Conservation (phyloP, 2,113 vertebrate genomes). For the Puntigrus tetrazona region DNA sequence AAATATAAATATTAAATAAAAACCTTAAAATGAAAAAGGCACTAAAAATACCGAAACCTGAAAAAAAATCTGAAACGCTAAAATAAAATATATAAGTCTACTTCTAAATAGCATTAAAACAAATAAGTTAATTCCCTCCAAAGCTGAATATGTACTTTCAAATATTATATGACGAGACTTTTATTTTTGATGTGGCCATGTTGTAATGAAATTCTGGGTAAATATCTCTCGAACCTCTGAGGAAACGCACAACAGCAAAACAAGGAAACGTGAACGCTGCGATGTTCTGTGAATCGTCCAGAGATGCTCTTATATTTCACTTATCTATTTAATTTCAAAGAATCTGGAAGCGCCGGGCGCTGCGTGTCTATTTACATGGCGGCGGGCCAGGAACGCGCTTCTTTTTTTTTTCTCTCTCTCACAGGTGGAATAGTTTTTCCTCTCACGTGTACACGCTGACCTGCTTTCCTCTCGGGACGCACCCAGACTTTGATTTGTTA, state of each 20-base stretch:
- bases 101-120: no score
- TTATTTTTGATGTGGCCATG: not conserved
- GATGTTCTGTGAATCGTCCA: not conserved
- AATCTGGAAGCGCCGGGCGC: not conserved
- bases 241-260: not conserved
- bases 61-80: no score
- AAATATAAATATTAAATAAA: no score
- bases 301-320: not conserved
- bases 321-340: not conserved
- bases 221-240: not conserved
- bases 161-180: no score
- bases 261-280: not conserved
- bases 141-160: no score
- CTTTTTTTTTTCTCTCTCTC: no score
- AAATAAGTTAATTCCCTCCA: no score
- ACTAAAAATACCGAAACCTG: no score
- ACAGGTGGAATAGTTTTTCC: conserved; percentile 41
- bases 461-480: conserved; percentile 23
- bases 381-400: not conserved
- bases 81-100: no score
- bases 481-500: conserved; percentile 39
- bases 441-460: conserved; percentile 45
- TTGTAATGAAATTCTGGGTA: not conserved
- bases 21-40: no score
- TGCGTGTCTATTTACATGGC: not conserved